Evolutionary conservation across 2,113 vertebrate genomes (phyloP).

Genomic region (Lamprologus speciosus): DNA sequence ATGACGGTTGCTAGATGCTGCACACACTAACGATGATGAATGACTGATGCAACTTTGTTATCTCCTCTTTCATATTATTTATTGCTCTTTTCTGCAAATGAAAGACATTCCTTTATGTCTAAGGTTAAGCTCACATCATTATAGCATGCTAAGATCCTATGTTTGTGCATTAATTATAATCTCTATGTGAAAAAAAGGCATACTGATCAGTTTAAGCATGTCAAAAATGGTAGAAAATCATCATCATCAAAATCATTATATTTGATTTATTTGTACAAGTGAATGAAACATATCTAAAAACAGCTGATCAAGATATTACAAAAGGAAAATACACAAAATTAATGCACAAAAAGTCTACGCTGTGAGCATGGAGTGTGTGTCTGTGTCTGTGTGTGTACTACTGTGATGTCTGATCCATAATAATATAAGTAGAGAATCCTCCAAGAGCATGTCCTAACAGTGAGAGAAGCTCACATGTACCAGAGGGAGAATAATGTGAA

Average conservation of each 20-base stretch:
- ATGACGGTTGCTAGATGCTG: not conserved
- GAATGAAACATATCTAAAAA: not conserved
- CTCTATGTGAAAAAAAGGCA: not conserved
- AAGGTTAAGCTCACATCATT: not conserved
- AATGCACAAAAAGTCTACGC: not conserved
- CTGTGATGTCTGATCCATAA: not conserved
- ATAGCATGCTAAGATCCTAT: not conserved
- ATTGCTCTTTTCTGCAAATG: not conserved
- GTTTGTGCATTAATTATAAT: not conserved
- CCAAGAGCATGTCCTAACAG: not conserved
- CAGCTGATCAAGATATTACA: not conserved
- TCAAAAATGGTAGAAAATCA: not conserved
- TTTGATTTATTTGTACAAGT: not conserved
- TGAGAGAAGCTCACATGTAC: not conserved
- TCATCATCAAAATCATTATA: not conserved
- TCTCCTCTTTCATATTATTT: not conserved
- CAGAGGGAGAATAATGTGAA: not conserved
- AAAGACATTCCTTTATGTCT: not conserved
- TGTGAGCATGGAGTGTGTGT: not conserved
- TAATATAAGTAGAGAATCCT: not conserved
- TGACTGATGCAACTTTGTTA: not conserved
- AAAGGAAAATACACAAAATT: not conserved
- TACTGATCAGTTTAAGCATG: not conserved
- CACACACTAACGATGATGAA: not conserved
- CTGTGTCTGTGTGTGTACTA: not conserved